A percentile compares a stretch with the other conserved stretches of the same genome.
These are phyloP conservation scores for Dunckerocampus dactyliophorus DNA, from an alignment of 2,113 vertebrate species.

Conservation along the genomic window DNA sequence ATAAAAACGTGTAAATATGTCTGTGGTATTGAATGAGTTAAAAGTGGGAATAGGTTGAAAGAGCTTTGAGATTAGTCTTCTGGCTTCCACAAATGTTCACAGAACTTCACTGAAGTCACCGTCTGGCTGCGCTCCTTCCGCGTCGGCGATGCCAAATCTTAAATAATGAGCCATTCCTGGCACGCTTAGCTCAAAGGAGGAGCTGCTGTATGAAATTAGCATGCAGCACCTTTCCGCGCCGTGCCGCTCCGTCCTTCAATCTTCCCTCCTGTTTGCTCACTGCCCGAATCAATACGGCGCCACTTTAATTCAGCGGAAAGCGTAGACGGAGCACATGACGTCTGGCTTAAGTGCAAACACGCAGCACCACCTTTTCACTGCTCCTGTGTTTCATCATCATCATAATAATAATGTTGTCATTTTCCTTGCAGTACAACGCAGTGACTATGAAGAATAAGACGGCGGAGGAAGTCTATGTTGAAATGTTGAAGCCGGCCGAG, in stretches of 20 bases:
- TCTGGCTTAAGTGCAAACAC: slow-evolving; percentile 22
- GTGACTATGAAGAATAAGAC: slow-evolving; percentile 88
- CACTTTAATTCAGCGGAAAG: slow-evolving; percentile 45
- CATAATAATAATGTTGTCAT: not conserved
- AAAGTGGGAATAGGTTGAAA: not conserved
- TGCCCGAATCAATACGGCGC: slow-evolving; percentile 50
- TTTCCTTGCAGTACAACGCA: slow-evolving; percentile 79
- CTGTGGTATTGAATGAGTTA: no score
- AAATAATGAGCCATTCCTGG: slow-evolving; percentile 40
- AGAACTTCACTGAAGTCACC: slow-evolving; percentile 44
- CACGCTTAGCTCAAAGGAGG: slow-evolving; percentile 29
- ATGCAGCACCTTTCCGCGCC: slow-evolving; percentile 23
- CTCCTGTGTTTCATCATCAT: no score
- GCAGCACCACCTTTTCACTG: not conserved
- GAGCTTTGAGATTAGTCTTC: not conserved
- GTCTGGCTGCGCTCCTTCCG: slow-evolving; percentile 12
- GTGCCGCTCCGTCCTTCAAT: slow-evolving; percentile 35
- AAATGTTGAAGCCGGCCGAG: slow-evolving; percentile 94
- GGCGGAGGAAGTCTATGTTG: slow-evolving; percentile 92
- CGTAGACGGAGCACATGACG: slow-evolving; percentile 15
- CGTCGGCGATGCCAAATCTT: slow-evolving; percentile 37
- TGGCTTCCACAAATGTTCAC: not conserved
- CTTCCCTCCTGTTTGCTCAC: slow-evolving; percentile 33
- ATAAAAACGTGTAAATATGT: no score
- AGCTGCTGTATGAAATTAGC: slow-evolving; percentile 27